phyloP scores from a whole-genome alignment of 1,140 invertebrate species.

The Phymorhynchus buccinoides region DNA sequence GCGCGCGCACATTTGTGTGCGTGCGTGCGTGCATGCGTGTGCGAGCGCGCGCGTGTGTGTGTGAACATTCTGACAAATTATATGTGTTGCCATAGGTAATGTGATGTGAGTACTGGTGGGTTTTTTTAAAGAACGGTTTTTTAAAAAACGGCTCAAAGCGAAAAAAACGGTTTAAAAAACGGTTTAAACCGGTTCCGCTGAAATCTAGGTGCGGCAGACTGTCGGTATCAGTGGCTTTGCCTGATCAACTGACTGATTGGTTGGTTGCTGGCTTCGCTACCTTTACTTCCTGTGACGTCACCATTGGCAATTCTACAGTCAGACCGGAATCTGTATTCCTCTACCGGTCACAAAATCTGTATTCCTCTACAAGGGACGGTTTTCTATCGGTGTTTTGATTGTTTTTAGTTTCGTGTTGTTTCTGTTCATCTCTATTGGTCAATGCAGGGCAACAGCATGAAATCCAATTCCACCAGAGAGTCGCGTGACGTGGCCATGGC shows the following conservation, averaged over 20 bases:
- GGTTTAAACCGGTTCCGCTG: no score
- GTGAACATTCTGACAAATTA: background rate
- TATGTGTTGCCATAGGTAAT: no score
- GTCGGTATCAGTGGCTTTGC: slow-evolving; percentile 28
- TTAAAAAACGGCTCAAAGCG: no score
- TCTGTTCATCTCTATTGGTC: slow-evolving; percentile 41
- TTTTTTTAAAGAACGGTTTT: no score
- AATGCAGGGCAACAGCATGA: slow-evolving; percentile 28
- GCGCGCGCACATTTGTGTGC: background rate
- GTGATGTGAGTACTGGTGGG: no score
- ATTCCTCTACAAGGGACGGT: slow-evolving; percentile 40
- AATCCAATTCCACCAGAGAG: slow-evolving; percentile 28
- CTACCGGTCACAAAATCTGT: slow-evolving; percentile 45
- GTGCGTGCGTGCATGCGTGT: no score
- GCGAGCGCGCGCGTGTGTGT: no score
- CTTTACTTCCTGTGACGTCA: slow-evolving; percentile 30
- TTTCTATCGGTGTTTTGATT: slow-evolving; percentile 49
- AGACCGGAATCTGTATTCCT: slow-evolving; percentile 50
- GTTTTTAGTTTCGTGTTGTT: slow-evolving; percentile 49
- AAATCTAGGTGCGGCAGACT: background rate
- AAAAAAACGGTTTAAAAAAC: no score
- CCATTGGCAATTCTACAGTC: slow-evolving; percentile 50
- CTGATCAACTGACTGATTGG: slow-evolving; percentile 35
- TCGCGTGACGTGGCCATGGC: slow-evolving; percentile 34
- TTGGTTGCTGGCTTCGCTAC: slow-evolving; percentile 36